These are phyloP conservation scores for Ecdyonurus torrentis DNA, from an alignment of 2,888 invertebrate species.

Conservation along the genomic window DNA sequence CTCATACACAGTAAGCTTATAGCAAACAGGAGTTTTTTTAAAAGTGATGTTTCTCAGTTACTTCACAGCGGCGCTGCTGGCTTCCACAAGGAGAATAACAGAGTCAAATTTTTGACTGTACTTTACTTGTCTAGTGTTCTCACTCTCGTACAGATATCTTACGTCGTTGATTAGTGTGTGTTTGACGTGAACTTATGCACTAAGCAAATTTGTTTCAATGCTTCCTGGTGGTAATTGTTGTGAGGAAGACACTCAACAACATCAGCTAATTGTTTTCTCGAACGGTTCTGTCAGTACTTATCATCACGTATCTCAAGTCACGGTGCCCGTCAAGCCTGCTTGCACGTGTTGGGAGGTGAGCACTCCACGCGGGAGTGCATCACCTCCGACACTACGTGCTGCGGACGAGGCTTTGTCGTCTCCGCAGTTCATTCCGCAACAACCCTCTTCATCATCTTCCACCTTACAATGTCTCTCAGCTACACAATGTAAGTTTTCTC, in stretches of 20 bases:
- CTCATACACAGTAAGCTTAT: not conserved
- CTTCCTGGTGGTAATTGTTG: not conserved
- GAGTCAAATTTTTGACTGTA: no score
- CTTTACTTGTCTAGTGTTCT: no score
- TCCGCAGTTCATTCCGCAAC: no score
- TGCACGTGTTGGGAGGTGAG: not conserved
- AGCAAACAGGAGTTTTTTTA: not conserved
- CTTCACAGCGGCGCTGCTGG: not conserved
- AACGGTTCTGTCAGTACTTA: not conserved
- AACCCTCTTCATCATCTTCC: no score
- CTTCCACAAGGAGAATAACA: no score
- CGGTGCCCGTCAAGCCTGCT: not conserved
- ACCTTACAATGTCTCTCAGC: no score
- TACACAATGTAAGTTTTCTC: no score
- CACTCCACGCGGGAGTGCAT: not conserved
- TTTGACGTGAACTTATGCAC: no score
- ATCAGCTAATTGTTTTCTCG: not conserved
- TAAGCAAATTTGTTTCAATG: no score
- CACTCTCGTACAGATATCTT: no score
- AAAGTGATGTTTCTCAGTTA: not conserved
- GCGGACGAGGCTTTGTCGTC: not conserved
- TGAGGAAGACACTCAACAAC: not conserved
- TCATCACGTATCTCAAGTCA: not conserved
- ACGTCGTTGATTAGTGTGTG: no score
- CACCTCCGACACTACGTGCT: not conserved